Percentiles rank a stretch among this genome's conserved stretches.
Conservation (phyloP, 2,888 invertebrate genomes). For the Chymomyza amoena region DNA sequence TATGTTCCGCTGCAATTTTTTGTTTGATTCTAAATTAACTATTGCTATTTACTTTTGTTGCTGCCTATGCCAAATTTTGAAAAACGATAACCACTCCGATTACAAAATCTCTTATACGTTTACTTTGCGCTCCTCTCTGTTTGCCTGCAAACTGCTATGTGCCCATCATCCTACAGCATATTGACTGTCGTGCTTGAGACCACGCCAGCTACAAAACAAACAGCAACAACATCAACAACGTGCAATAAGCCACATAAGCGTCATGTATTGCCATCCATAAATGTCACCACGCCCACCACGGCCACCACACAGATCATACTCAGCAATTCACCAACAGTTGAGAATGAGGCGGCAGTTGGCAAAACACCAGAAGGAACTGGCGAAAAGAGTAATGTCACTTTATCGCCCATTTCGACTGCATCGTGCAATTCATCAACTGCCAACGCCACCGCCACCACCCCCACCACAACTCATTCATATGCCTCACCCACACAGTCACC, state of each 20-base stretch:
- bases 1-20: no score
- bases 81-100: constrained; percentile 11
- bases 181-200: constrained; percentile 41
- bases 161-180: constrained; percentile 38
- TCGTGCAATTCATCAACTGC: constrained; percentile 39
- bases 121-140: constrained; percentile 36
- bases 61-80: constrained; percentile 42
- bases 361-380: constrained; percentile 9
- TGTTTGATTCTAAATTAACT: constrained; percentile 51
- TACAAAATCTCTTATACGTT: constrained; percentile 34
- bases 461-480: constrained; percentile 35
- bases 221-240: constrained; percentile 34
- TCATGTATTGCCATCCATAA: constrained; percentile 65
- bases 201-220: constrained; percentile 28
- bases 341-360: constrained; percentile 21
- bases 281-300: constrained; percentile 69
- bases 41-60: constrained; percentile 63
- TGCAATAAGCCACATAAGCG: constrained; percentile 52
- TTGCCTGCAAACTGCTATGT: constrained; percentile 13
- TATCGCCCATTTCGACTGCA: constrained; percentile 39
- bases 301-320: constrained; percentile 69
- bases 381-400: constrained; percentile 5
- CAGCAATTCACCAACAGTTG: constrained; percentile 40
- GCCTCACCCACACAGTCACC: constrained; percentile 61
- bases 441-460: not conserved